Evolutionary conservation across 2,797 vertebrate genomes (phyloP).

Genomic region (Telmatherina bonti): DNA sequence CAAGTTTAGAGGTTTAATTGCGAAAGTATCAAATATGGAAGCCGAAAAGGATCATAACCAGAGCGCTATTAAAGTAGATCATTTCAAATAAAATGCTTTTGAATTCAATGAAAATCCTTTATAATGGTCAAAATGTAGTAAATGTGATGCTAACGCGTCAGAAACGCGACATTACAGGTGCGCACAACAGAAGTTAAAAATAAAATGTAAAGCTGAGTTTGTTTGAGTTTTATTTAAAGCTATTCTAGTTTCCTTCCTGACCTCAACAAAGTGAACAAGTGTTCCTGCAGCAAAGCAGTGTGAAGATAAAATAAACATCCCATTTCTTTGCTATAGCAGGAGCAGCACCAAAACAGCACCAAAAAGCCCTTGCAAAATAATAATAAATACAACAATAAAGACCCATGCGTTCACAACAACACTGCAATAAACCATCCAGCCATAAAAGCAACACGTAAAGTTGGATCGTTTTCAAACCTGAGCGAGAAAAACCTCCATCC

Average conservation of each 20-base stretch:
- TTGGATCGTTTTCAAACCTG: background rate
- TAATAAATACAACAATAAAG: too few relatives aligned
- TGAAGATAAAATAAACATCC: slow-evolving; percentile 72
- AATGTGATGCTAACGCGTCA: slow-evolving; percentile 12
- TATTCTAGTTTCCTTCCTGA: slow-evolving; percentile 43
- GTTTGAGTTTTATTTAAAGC: background rate
- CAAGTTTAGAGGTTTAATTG: background rate
- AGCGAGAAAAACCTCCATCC: slow-evolving; percentile 15
- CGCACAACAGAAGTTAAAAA: slow-evolving; percentile 5
- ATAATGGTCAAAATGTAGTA: slow-evolving; percentile 70
- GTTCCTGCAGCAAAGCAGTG: slow-evolving; percentile 56
- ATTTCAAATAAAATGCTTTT: too few relatives aligned
- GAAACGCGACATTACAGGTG: slow-evolving; percentile 35
- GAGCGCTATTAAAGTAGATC: background rate
- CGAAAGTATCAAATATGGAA: background rate
- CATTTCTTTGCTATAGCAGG: slow-evolving; percentile 51
- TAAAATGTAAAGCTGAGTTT: background rate
- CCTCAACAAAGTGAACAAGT: slow-evolving; percentile 60
- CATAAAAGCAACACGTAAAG: slow-evolving; percentile 7
- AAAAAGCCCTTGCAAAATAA: too few relatives aligned
- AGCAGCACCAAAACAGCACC: slow-evolving; percentile 35
- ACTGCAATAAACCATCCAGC: slow-evolving; percentile 5
- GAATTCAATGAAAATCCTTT: slow-evolving; percentile 48
- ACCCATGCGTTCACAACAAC: background rate
- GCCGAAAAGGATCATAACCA: background rate